Conservation (phyloP, 2,888 invertebrate species). For the Harpalus rufipes region DNA sequence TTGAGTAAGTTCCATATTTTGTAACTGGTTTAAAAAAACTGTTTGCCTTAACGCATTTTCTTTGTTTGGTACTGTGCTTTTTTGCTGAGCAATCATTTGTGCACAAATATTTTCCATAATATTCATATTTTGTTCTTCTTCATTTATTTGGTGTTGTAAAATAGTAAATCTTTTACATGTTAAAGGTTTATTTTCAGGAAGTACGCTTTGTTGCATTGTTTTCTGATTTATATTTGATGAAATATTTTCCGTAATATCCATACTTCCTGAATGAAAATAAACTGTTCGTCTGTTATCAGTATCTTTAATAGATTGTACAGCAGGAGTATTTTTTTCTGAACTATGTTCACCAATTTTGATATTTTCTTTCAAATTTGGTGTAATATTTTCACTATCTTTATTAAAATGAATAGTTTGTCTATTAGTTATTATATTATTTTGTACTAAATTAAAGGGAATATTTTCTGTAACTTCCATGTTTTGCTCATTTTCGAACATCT, state of each 20-base stretch:
- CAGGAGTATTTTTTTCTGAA: too few species aligned
- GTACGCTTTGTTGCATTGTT: not conserved
- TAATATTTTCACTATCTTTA: not conserved
- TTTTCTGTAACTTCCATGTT: conserved; percentile 6
- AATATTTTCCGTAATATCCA: conserved; percentile 40
- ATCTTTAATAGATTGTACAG: too few species aligned
- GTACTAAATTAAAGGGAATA: not conserved
- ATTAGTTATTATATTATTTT: not conserved
- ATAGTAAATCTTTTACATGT: conserved; percentile 1
- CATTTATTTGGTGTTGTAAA: not conserved
- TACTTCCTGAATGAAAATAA: conserved; percentile 4
- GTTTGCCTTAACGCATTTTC: too few species aligned
- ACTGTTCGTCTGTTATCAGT: not conserved
- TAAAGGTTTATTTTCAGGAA: not conserved
- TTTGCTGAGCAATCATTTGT: too few species aligned
- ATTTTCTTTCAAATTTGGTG: not conserved
- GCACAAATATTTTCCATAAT: not conserved
- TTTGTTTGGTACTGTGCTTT: not conserved
- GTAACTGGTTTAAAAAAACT: too few species aligned
- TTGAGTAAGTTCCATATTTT: not conserved
- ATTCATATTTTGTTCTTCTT: conserved; percentile 23
- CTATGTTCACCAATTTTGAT: too few species aligned
- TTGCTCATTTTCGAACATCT: not conserved
- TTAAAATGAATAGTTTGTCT: conserved; percentile 21
- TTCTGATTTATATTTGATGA: not conserved